Evolutionary conservation across 1,140 invertebrate genomes (phyloP).

Genomic region (Lasaia peninsularis): DNA sequence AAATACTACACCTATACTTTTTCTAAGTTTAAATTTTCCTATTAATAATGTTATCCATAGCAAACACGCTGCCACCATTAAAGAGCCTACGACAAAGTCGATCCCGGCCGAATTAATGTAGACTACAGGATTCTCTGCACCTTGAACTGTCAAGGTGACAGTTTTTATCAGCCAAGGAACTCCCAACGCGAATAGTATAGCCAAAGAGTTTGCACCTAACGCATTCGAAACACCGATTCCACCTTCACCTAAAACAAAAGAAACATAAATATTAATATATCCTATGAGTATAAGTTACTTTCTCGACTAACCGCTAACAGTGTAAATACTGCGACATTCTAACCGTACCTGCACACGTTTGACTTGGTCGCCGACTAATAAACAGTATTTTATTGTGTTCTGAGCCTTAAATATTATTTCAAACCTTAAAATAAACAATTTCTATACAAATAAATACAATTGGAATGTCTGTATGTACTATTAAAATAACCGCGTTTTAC

Average conservation of each 20-base stretch:
- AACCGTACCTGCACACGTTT: no score
- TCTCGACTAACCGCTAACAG: no score
- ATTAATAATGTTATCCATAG: conserved; percentile 78
- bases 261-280: background rate
- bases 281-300: no score
- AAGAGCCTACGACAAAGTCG: conserved; percentile 81
- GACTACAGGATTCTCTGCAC: conserved; percentile 57
- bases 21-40: conserved; percentile 79
- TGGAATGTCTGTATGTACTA: no score
- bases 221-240: conserved; percentile 92
- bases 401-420: no score
- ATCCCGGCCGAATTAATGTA: conserved; percentile 79
- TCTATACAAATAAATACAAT: no score
- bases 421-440: no score
- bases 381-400: no score
- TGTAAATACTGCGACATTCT: no score
- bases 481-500: no score
- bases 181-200: conserved; percentile 90
- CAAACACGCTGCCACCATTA: conserved; percentile 78
- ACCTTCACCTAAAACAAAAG: conserved; percentile 82
- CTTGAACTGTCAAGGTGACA: conserved; percentile 74
- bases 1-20: conserved; percentile 78
- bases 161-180: conserved; percentile 90
- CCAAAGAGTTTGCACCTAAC: conserved; percentile 89
- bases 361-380: no score